Evolutionary conservation across 2,888 invertebrate genomes (phyloP).

Genomic region (Molanna angustata): DNA sequence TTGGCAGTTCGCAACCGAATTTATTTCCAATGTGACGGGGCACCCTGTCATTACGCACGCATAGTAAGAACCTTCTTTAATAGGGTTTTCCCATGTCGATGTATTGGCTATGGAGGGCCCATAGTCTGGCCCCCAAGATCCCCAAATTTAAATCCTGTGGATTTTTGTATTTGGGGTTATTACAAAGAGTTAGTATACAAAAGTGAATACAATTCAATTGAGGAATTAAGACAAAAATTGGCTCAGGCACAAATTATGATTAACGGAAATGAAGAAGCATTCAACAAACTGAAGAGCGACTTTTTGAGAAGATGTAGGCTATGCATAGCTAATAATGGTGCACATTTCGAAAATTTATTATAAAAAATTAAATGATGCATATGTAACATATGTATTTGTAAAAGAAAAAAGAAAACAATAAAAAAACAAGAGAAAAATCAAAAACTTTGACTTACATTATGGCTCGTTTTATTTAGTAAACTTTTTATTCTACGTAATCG

Average conservation of each 20-base stretch:
- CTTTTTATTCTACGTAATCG: too few species aligned
- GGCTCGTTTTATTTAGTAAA: too few species aligned
- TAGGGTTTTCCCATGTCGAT: not conserved
- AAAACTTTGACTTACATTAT: too few species aligned
- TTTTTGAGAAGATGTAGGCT: too few species aligned
- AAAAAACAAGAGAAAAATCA: too few species aligned
- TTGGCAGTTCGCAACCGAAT: conserved; percentile 5
- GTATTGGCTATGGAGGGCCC: conserved; percentile 9
- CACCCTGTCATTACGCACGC: conserved; percentile 6
- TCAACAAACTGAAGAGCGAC: too few species aligned
- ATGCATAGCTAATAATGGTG: too few species aligned
- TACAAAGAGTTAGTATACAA: conserved; percentile 28
- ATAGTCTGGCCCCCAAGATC: conserved; percentile 35
- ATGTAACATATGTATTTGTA: too few species aligned
- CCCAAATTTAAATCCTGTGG: conserved; percentile 33
- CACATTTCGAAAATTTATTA: too few species aligned
- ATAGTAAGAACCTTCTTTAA: not conserved
- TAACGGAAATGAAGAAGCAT: too few species aligned
- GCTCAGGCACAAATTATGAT: conserved; percentile 3
- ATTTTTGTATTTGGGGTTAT: conserved; percentile 35
- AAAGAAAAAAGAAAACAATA: too few species aligned
- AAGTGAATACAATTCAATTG: conserved; percentile 2
- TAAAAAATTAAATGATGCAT: too few species aligned
- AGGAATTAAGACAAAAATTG: conserved; percentile 6
- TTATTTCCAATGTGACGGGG: conserved; percentile 6